A percentile compares a stretch with the other conserved stretches of the same genome.
Evolutionary conservation across 2,113 vertebrate species (phyloP).

Genomic region (Malurus cyaneus): DNA sequence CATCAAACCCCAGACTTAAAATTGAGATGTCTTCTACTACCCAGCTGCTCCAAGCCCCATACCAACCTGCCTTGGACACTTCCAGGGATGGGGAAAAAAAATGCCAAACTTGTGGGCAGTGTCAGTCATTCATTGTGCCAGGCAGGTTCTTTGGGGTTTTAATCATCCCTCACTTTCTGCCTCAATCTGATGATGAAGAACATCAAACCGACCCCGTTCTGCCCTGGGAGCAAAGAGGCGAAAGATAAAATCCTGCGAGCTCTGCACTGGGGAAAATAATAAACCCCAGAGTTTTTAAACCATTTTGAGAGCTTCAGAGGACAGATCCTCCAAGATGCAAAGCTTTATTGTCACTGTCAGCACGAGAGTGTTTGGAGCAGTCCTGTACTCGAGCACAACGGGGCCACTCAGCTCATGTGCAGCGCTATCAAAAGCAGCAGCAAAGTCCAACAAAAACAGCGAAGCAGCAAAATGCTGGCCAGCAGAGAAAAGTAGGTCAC

Average conservation of each 20-base stretch:
- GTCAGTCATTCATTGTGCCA: fast-evolving
- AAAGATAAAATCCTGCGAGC: not conserved
- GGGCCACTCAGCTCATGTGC: not conserved
- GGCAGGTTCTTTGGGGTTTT: not conserved
- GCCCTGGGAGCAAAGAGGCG: not conserved
- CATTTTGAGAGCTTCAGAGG: not conserved
- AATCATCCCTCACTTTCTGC: not conserved
- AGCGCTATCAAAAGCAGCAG: not conserved
- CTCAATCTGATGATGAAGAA: fast-evolving
- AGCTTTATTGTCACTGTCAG: not conserved
- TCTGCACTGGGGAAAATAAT: not conserved
- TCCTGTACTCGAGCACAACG: not conserved
- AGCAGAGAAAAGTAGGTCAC: slow-evolving; percentile 55
- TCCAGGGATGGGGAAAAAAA: not conserved
- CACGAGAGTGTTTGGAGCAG: not conserved
- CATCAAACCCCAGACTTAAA: not conserved
- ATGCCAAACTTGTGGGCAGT: not conserved
- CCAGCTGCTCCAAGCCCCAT: not conserved
- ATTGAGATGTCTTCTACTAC: not conserved
- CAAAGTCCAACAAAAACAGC: slow-evolving; percentile 53
- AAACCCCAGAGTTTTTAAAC: not conserved
- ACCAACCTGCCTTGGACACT: not conserved
- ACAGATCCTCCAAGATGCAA: not conserved
- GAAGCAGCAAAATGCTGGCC: slow-evolving; percentile 46
- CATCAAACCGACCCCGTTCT: not conserved